These are phyloP conservation scores for Charaxes varanes DNA, from an alignment of 1,140 invertebrate species.

Conservation along the genomic window DNA sequence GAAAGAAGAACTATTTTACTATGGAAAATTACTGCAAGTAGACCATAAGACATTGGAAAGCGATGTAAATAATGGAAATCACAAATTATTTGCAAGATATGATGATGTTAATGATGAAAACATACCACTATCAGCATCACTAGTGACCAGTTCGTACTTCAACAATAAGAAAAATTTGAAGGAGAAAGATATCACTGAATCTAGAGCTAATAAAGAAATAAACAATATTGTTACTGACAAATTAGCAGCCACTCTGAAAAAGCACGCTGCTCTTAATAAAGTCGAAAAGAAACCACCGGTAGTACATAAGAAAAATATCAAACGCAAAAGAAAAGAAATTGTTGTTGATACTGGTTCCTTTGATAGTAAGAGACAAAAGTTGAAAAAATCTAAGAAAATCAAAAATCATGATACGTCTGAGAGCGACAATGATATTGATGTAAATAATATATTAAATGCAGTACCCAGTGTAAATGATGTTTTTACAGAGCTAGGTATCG, in stretches of 20 bases:
- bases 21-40: constrained; percentile 56
- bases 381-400: constrained; percentile 16
- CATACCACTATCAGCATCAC: constrained; percentile 38
- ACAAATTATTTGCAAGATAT: constrained; percentile 45
- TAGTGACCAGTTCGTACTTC: constrained; percentile 64
- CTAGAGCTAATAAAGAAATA: constrained; percentile 20
- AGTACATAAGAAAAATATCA: constrained; percentile 36
- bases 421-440: constrained; percentile 26
- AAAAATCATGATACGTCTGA: constrained; percentile 10
- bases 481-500: constrained; percentile 47
- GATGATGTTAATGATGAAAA: constrained; percentile 48
- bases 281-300: constrained; percentile 30
- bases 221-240: constrained; percentile 34
- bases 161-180: constrained; percentile 29
- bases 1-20: constrained; percentile 58
- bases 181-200: constrained; percentile 17
- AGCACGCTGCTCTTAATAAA: constrained; percentile 57
- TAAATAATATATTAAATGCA: constrained; percentile 43
- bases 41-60: constrained; percentile 54
- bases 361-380: constrained; percentile 27
- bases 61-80: constrained; percentile 37
- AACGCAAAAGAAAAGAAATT: constrained; percentile 51
- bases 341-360: constrained; percentile 26
- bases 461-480: constrained; percentile 67
- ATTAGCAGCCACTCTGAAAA: constrained; percentile 57